Conservation (phyloP, 1,140 invertebrate genomes). For the Lepidurus couesii region DNA sequence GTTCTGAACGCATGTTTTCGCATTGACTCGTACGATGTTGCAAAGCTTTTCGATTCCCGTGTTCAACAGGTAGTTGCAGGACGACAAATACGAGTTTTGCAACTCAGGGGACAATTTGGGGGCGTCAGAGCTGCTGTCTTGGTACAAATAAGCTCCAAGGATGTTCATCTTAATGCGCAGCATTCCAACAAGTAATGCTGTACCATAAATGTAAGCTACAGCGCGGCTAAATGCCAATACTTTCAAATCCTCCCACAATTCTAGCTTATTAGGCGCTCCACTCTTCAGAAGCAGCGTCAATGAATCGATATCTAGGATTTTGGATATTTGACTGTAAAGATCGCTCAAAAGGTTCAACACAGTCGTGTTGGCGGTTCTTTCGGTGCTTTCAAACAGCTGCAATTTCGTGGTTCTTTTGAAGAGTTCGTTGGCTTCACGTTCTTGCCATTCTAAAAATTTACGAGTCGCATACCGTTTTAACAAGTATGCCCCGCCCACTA, state of each 20-base stretch:
- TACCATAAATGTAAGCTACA: constrained; percentile 69
- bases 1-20: constrained; percentile 25
- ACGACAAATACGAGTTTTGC: constrained; percentile 66
- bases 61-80: constrained; percentile 65
- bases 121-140: constrained; percentile 45
- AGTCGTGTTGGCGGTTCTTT: constrained; percentile 78
- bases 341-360: constrained; percentile 64
- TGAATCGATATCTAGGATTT: constrained; percentile 62
- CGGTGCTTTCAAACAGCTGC: constrained; percentile 83
- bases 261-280: constrained; percentile 66
- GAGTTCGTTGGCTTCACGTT: constrained; percentile 69
- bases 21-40: constrained; percentile 50
- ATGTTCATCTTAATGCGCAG: constrained; percentile 79
- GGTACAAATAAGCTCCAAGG: constrained; percentile 77
- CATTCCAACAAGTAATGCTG: constrained; percentile 69
- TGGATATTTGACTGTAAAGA: constrained; percentile 61
- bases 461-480: constrained; percentile 65
- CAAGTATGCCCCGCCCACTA: constrained; percentile 64
- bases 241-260: constrained; percentile 79
- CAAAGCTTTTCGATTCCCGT: constrained; percentile 61
- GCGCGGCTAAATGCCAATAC: constrained; percentile 54
- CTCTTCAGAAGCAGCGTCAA: constrained; percentile 63
- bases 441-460: constrained; percentile 74
- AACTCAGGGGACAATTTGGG: constrained; percentile 50
- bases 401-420: constrained; percentile 68